Evolutionary conservation across 2,113 vertebrate species (phyloP).

Genomic region (Sarotherodon lohbergeri): DNA sequence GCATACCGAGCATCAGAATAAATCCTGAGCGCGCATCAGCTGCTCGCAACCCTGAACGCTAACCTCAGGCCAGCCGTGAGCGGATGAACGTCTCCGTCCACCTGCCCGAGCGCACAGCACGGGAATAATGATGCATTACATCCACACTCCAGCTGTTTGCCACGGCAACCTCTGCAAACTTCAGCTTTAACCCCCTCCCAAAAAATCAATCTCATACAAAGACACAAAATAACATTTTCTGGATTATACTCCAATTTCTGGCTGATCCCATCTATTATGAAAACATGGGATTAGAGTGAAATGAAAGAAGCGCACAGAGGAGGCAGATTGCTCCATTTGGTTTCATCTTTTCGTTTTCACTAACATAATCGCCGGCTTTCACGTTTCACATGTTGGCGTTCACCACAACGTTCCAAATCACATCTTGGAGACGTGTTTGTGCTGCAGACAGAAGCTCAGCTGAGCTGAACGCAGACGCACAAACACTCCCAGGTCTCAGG

Average conservation of each 20-base stretch:
- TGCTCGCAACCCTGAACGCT: background rate
- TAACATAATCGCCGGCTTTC: background rate
- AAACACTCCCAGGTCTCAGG: fast-evolving
- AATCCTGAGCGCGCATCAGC: background rate
- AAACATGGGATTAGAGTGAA: background rate
- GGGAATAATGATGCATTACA: background rate
- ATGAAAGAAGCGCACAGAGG: background rate
- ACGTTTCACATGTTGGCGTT: background rate
- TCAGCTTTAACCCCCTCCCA: background rate
- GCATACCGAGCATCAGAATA: background rate
- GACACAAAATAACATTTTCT: background rate
- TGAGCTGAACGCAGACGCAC: background rate
- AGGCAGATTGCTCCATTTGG: background rate
- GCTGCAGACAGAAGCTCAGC: background rate
- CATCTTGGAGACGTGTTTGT: background rate
- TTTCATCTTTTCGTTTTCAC: background rate
- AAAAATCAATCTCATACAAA: background rate
- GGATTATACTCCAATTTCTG: background rate
- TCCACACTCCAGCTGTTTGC: background rate
- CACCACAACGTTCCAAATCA: fast-evolving
- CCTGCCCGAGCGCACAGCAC: background rate
- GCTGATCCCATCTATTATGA: background rate
- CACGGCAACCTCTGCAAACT: background rate
- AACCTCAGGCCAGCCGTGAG: background rate
- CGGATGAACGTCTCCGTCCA: background rate